Conservation (phyloP, 2,113 vertebrate genomes). For the Oryzias woworae region DNA sequence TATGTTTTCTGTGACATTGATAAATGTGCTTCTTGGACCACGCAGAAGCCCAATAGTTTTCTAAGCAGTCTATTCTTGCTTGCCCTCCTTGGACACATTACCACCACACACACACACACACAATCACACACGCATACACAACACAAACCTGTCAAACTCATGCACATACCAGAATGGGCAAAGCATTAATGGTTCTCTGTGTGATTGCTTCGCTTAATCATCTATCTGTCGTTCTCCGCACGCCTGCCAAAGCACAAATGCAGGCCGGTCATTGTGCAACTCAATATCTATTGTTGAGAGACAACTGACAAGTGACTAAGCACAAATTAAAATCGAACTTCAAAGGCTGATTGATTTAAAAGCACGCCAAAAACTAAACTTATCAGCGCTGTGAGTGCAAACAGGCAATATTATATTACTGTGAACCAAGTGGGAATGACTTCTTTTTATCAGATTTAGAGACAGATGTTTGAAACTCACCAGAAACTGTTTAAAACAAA, state of each 20-base stretch:
- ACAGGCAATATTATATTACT: conserved; percentile 29
- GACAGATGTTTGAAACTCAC: not conserved
- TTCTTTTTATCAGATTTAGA: conserved; percentile 16
- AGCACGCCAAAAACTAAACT: conserved; percentile 41
- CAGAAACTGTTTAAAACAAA: not conserved
- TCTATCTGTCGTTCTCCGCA: conserved; percentile 47
- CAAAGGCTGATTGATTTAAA: conserved; percentile 52
- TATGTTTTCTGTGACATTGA: conserved; percentile 74
- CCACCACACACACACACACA: conserved; percentile 1
- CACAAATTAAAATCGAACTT: conserved; percentile 36
- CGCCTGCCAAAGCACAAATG: conserved; percentile 45
- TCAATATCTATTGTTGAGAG: conserved; percentile 52
- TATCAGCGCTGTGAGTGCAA: conserved; percentile 13
- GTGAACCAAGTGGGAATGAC: not conserved
- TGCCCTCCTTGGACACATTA: conserved; percentile 35
- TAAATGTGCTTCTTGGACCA: conserved; percentile 71
- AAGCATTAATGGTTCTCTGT: conserved; percentile 20
- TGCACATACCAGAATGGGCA: conserved; percentile 26
- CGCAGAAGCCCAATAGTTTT: conserved; percentile 39
- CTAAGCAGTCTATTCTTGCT: conserved; percentile 30
- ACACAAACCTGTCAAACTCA: conserved; percentile 3
- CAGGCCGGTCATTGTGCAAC: conserved; percentile 48
- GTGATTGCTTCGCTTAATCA: conserved; percentile 39
- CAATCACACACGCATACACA: not conserved
- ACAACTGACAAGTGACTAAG: conserved; percentile 40